phyloP scores from a whole-genome alignment of 1,140 invertebrate genomes.

The Sarcophaga bullata region DNA sequence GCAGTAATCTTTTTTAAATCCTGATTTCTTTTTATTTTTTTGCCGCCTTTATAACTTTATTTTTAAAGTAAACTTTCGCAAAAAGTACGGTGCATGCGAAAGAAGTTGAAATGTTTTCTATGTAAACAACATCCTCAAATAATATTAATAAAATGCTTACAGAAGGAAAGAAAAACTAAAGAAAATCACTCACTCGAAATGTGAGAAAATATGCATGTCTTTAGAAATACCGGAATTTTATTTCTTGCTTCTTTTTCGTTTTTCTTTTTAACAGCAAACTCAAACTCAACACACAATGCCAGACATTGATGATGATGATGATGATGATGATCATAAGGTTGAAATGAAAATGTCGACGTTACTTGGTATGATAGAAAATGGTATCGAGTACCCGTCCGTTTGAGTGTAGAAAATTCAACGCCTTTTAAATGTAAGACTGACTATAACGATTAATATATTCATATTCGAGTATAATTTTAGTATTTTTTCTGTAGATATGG shows the following conservation, averaged over 20 bases:
- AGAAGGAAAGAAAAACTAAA: background rate
- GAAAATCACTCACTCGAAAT: background rate
- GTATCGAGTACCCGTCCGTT: constrained; percentile 10
- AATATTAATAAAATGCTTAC: constrained; percentile 29
- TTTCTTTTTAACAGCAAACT: background rate
- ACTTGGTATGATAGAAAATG: constrained; percentile 24
- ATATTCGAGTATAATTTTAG: constrained; percentile 25
- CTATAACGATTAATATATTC: constrained; percentile 20
- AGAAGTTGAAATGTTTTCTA: background rate
- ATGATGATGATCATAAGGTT: background rate
- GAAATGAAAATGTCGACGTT: background rate
- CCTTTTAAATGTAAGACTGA: background rate
- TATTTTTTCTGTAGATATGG: constrained; percentile 18
- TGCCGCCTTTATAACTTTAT: background rate
- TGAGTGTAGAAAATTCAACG: background rate
- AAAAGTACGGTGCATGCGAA: background rate
- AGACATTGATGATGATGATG: constrained; percentile 17
- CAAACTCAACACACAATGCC: background rate
- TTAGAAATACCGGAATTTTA: constrained; percentile 15
- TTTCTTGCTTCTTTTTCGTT: background rate
- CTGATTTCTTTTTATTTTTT: too few species aligned
- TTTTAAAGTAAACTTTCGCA: background rate
- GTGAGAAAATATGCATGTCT: constrained; percentile 26
- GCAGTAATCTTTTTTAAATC: too few species aligned
- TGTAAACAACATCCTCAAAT: background rate